Base-by-base conservation (phyloP, 2,113 vertebrate genomes). In the Peromyscus polionotus region DNA sequence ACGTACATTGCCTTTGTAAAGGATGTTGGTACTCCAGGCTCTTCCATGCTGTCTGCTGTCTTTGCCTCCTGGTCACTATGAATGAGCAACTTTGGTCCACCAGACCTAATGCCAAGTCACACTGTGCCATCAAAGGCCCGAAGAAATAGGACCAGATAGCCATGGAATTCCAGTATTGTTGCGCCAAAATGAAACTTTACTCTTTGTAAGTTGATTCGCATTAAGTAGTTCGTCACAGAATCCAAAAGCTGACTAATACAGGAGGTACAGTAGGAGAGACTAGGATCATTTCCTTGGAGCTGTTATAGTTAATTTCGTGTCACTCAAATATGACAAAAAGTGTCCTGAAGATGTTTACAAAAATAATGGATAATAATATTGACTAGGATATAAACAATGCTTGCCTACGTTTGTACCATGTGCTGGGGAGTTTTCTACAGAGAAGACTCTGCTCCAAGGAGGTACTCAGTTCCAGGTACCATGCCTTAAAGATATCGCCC, bases 281-380 rank as follows among this genome's bases (percentile, higher is more conserved):
- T 31, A 14, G 80, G 16, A 70, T 54, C 19, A 7, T 67, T 54
- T 70, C 26, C 51, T 42, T 54, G 9, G 12, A 20, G 22, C 28
- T 80, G 33, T 81, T 19, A 73, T 48, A 59, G 12, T 33, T 90
- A 80, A 31, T 85, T 92, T 85, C 73, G n/a, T 95, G 81, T 73
- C 61, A 48, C 67, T 93, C 54, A 59, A 90, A 92, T 72, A 24
- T 79, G 89, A 93, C 67, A 93, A 92, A 72, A 83, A 22, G 31
- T 59, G 20, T 94, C 45, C 57, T 77, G 7, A 7, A 45, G 45
- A 39, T 86, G 36, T 76, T 94, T 72, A 83, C 63, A 33, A 51
- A 86, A 81, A 87, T 87, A 54, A 54, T 33, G 2, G 33, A 28
- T 73, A 84, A 88, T n/a, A 88, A 90, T 91, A 45, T 36, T 79